These are phyloP conservation scores for Diploptera punctata DNA, from an alignment of 2,888 invertebrate genomes.

Conservation along the genomic window DNA sequence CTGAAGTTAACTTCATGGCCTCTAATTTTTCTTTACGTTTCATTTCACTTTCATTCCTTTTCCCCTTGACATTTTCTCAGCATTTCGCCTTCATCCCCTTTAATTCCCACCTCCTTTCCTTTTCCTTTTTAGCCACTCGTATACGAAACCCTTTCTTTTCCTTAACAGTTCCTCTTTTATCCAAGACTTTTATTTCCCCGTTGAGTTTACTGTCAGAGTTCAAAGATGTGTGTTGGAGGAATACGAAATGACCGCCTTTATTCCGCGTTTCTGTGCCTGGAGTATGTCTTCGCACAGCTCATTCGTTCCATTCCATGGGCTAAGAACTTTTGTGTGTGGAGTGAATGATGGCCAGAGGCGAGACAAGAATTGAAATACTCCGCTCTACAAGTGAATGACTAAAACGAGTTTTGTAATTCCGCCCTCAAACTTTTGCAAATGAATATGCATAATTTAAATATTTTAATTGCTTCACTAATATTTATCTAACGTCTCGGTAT, in stretches of 20 bases:
- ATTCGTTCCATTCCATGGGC: not conserved
- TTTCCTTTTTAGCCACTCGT: not conserved
- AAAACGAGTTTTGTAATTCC: too few relatives aligned
- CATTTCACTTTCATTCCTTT: too few relatives aligned
- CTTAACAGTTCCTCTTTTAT: conserved; percentile 19
- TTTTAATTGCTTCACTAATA: too few relatives aligned
- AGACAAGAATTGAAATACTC: too few relatives aligned
- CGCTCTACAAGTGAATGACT: too few relatives aligned
- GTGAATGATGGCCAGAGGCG: conserved; percentile 34
- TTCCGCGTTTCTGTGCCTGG: not conserved
- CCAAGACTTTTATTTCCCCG: conserved; percentile 32
- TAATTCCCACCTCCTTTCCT: not conserved
- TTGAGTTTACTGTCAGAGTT: conserved; percentile 33
- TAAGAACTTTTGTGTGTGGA: conserved; percentile 32
- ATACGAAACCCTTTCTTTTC: conserved; percentile 8
- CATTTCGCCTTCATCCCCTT: not conserved
- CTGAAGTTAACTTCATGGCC: not conserved
- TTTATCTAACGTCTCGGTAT: too few relatives aligned
- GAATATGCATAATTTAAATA: too few relatives aligned
- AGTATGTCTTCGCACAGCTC: not conserved
- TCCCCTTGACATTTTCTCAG: not conserved
- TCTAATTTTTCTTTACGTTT: not conserved
- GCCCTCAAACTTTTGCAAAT: too few relatives aligned
- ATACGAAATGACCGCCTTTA: conserved; percentile 36
- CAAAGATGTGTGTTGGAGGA: conserved; percentile 37